Evolutionary conservation across 2,797 vertebrate genomes (phyloP).

Genomic region (Coilia nasus): DNA sequence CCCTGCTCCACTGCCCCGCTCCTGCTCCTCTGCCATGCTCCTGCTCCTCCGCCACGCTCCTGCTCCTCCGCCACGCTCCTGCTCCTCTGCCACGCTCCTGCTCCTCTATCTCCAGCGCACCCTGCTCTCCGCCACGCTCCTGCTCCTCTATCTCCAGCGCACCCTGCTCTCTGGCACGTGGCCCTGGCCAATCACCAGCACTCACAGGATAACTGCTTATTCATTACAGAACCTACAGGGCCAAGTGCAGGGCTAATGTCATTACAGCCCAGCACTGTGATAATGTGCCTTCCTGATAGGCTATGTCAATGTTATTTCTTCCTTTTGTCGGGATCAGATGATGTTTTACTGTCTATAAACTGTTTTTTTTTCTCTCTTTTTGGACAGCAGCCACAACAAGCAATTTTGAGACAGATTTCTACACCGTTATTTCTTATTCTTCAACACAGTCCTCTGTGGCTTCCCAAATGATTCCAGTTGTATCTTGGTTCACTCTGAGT

Average conservation of each 20-base stretch:
- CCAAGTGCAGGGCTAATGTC: neutral
- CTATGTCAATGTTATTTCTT: neutral
- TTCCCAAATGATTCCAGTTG: conserved; percentile 21
- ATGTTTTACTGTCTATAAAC: neutral
- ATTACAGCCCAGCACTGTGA: neutral
- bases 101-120: no score
- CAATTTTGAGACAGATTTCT: neutral
- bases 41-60: no score
- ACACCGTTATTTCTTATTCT: conserved; percentile 17
- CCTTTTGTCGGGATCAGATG: neutral
- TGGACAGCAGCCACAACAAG: neutral
- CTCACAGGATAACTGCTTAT: neutral
- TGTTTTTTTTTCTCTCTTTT: neutral
- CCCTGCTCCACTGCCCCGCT: conserved; percentile 26
- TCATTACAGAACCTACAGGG: neutral
- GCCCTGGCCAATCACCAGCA: neutral
- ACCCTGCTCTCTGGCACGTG: neutral
- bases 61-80: conserved; percentile 26
- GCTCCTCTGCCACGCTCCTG: conserved; percentile 25
- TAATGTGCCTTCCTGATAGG: neutral
- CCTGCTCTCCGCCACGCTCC: neutral
- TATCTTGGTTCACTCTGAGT: conserved; percentile 26
- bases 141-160: neutral
- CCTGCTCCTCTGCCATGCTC: conserved; percentile 24
- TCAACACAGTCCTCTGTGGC: conserved; percentile 2